Evolutionary conservation across 92 coral and sea anemone species (phyloP), one percentile per base, ranked within the genome.

Genomic region (Nematostella vectensis): DNA sequence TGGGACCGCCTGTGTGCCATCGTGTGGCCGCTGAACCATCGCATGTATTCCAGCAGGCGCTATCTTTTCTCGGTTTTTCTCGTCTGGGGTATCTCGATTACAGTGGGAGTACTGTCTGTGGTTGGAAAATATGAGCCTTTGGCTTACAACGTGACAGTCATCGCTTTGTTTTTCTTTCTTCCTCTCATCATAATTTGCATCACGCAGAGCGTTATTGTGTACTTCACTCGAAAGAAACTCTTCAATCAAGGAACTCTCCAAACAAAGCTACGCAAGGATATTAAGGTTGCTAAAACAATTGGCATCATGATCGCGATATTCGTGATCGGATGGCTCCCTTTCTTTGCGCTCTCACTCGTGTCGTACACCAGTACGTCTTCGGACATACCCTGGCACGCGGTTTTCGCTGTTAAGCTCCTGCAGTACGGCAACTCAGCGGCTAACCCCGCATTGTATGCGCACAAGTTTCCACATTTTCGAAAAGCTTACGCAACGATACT

Each of bases 1-100:
- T 80, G 88, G 88, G 88, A 80, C 50, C 64, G 88, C 48, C 73
- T 80, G n/a, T 80, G 78, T 9, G 88, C 88, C 22, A 70, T 80
- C 20, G 77, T 76, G 0, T 76, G 88, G 82, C 88, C 88, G 25
- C 58, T 80, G 1, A 80, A 56, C 10, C 88, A 80, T 44, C 77
- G 88, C 22, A 62, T 44, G 48, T 80, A 76, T 48, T 48, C 74
- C 39, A 58, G 70, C 1, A 68, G 53, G 23, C 48, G 67, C 2
- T 80, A 80, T 31, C 53, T 75, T 17, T 11, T 42, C 1, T 48
- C 65, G 26, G 29, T 80, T 33, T 64, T 50, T 22, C 16, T 69
- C 29, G 69, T 64, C 22, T 80, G 88, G 88, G 2, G 54, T 0
- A 29, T 50, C 15, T 59, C 88, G 3, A 33, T 69, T 0, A 51